Evolutionary conservation across 2,888 invertebrate species (phyloP), one percentile per base, ranked within the genome.

Genomic region (Apamea monoglypha): DNA sequence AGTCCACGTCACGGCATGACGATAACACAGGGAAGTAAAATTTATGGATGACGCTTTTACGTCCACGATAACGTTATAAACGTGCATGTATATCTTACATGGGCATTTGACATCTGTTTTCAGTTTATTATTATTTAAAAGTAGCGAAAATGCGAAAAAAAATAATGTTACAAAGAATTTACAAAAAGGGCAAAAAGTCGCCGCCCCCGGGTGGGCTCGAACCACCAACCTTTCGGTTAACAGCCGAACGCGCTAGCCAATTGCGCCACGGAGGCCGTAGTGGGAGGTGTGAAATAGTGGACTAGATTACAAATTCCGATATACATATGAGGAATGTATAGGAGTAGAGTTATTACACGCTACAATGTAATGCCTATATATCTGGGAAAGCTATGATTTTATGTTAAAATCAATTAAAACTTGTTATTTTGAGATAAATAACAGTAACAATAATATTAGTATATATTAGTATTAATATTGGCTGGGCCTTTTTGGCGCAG

Each of bases 181-280:
- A 36, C 2, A 12, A 29, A 59, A 59, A 44, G 21, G 1, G 40
- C 72, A 85, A 85, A 85, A 85, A 61, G 8, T 1, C 0, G 73
- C 61, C 98, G 98, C 98, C 98, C 98, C 98, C 98, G 98, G 98
- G 98, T 98, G 98, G 98, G 98, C 98, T 99, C 98, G 99, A 99
- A 99, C 99, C 98, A 98, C 98, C 98, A 98, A 98, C 99, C 99
- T 99, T 98, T 99, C 98, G 99, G 98, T 99, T 99, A 99, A 99
- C 99, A 99, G 99, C 98, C 99, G 98, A 99, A 98, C 99, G 99
- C 98, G 98, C 98, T 99, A 98, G 97, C 98, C 98, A 94, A 98
- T 98, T 98, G 98, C 98, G 98, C 98, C 98, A 98, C 98, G 98
- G 98, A 98, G 98, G 97, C 97, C 56, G 64, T 86, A 79, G 47